A percentile compares a stretch with the other conserved stretches of the same genome.
Conservation (phyloP, 2,888 invertebrate genomes). For the Lampropteryx suffumata region DNA sequence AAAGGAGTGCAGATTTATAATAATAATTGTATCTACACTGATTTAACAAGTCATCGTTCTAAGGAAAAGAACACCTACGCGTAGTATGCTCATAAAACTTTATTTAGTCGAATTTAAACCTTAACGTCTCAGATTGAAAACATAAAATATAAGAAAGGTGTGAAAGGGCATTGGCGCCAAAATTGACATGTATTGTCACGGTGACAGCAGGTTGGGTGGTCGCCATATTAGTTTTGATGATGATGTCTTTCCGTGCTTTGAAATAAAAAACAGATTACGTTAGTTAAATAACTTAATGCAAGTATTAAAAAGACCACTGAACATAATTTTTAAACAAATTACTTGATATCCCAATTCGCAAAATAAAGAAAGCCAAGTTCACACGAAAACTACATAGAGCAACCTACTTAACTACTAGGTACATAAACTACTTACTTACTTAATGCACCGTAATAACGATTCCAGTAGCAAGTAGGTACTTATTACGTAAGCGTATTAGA, state of each 20-base stretch:
- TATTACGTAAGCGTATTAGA: constrained; percentile 27
- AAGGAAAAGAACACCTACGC: constrained; percentile 78
- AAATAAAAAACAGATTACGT: not conserved
- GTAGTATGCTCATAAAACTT: constrained; percentile 31
- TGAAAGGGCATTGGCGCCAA: constrained; percentile 64
- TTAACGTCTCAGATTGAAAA: constrained; percentile 24
- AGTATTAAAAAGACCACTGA: not conserved
- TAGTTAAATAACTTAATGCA: too few relatives aligned
- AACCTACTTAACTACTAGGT: too few relatives aligned
- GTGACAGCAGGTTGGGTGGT: constrained; percentile 74
- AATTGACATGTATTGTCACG: constrained; percentile 70
- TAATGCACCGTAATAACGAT: not conserved
- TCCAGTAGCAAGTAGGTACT: constrained; percentile 28
- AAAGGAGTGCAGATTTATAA: constrained; percentile 74
- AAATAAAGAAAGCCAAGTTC: not conserved
- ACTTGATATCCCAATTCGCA: not conserved
- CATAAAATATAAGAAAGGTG: constrained; percentile 11
- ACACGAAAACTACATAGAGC: too few relatives aligned
- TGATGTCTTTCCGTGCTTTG: not conserved
- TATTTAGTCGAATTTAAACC: constrained; percentile 36
- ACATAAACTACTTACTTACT: too few relatives aligned
- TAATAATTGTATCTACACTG: constrained; percentile 67
- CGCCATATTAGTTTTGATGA: constrained; percentile 54
- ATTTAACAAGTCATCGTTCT: constrained; percentile 73
- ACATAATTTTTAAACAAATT: not conserved